These are phyloP conservation scores for Podargus strigoides DNA, from an alignment of 2,797 vertebrate species.

Conservation along the genomic window DNA sequence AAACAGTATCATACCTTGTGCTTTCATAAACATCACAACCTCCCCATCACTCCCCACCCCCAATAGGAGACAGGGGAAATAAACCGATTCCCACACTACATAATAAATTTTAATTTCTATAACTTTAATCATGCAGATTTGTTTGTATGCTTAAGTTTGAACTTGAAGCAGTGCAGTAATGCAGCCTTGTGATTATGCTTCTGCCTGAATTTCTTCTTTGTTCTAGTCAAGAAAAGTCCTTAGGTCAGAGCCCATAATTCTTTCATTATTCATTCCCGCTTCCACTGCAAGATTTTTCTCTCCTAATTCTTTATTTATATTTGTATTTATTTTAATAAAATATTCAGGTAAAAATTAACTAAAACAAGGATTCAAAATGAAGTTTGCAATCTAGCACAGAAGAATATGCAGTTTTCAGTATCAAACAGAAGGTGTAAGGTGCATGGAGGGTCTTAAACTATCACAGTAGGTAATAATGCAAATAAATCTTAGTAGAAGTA, in stretches of 20 bases:
- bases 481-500: neutral
- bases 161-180: neutral
- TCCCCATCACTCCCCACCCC: rapidly evolving
- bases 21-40: neutral
- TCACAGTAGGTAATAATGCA: neutral
- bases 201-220: neutral
- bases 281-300: neutral
- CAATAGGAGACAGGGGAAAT: neutral
- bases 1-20: neutral
- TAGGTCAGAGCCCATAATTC: neutral
- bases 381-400: neutral
- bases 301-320: neutral
- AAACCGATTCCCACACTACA: neutral
- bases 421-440: neutral
- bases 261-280: neutral
- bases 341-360: neutral
- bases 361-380: neutral
- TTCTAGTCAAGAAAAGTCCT: neutral
- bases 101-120: neutral
- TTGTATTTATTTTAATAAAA: neutral
- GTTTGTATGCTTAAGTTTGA: neutral
- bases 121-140: neutral
- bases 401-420: neutral
- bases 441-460: neutral
- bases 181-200: neutral